Evolutionary conservation across 2,888 invertebrate genomes (phyloP).

Genomic region (Melieria omissa): DNA sequence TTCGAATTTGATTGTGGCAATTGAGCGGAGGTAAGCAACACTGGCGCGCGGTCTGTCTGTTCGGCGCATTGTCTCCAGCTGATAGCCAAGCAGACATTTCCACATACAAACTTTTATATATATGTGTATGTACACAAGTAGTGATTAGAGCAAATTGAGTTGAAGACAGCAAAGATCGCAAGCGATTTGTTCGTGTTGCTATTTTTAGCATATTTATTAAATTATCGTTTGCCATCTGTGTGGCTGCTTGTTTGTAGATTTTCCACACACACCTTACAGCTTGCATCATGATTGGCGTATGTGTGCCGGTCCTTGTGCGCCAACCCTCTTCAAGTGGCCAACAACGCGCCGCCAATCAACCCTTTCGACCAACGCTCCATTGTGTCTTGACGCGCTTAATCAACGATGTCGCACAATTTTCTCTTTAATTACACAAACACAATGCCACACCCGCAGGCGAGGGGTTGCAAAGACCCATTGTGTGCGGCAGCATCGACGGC

Average conservation of each 20-base stretch:
- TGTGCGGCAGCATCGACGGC: too few relatives aligned
- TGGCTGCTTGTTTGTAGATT: neutral
- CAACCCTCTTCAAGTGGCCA: neutral
- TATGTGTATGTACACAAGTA: neutral
- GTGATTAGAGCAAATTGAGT: slow-evolving; percentile 18
- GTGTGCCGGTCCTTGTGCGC: neutral
- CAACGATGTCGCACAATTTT: slow-evolving; percentile 43
- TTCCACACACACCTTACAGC: neutral
- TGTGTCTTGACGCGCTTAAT: neutral
- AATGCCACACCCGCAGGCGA: slow-evolving; percentile 23
- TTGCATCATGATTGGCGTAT: neutral
- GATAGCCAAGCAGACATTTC: too few relatives aligned
- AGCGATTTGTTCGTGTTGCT: neutral
- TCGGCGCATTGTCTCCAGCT: too few relatives aligned
- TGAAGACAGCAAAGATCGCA: slow-evolving; percentile 34
- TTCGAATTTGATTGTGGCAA: slow-evolving; percentile 66
- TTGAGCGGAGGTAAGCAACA: slow-evolving; percentile 56
- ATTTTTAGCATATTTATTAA: neutral
- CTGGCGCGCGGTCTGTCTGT: too few relatives aligned
- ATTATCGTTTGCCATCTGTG: neutral
- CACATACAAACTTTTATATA: neutral
- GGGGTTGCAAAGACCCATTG: too few relatives aligned
- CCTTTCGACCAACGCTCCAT: neutral
- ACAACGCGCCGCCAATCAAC: neutral
- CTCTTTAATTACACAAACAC: slow-evolving; percentile 47